Percentiles rank a stretch among this genome's conserved stretches.
Evolutionary conservation across 2,797 vertebrate genomes (phyloP).

Genomic region (Hypotaenidia philippensis): DNA sequence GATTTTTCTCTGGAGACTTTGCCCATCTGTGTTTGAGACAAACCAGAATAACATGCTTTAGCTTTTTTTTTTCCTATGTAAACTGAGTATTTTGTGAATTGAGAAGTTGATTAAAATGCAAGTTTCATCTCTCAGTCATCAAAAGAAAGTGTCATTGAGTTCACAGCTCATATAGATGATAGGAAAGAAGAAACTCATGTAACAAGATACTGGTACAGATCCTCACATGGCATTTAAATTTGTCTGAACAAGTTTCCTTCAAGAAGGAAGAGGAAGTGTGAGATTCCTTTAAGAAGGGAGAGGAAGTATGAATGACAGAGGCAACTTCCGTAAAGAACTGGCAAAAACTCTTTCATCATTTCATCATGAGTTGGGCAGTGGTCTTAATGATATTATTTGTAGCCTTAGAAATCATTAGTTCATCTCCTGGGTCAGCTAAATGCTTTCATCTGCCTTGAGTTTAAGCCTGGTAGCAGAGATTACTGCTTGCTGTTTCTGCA

Average conservation of each 20-base stretch:
- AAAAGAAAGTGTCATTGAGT: neutral
- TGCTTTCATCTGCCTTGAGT: neutral
- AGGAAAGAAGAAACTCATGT: neutral
- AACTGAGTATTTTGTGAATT: neutral
- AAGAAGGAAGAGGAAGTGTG: too few relatives aligned
- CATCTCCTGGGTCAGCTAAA: neutral
- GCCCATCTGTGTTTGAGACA: neutral
- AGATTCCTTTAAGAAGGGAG: neutral
- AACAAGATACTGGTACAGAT: neutral
- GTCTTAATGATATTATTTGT: neutral
- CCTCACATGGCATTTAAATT: neutral
- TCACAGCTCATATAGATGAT: neutral
- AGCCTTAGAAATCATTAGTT: neutral
- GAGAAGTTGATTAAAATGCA: neutral
- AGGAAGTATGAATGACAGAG: neutral
- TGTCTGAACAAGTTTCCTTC: neutral
- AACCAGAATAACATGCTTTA: neutral
- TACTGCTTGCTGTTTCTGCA: neutral
- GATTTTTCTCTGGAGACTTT: conserved; percentile 1
- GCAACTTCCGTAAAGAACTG: neutral
- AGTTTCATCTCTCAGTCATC: neutral
- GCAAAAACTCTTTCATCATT: neutral
- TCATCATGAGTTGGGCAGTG: neutral
- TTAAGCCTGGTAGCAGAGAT: neutral
- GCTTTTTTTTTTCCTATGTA: neutral